These are phyloP conservation scores for Achlya flavicornis DNA, from an alignment of 2,888 invertebrate genomes.

Conservation along the genomic window DNA sequence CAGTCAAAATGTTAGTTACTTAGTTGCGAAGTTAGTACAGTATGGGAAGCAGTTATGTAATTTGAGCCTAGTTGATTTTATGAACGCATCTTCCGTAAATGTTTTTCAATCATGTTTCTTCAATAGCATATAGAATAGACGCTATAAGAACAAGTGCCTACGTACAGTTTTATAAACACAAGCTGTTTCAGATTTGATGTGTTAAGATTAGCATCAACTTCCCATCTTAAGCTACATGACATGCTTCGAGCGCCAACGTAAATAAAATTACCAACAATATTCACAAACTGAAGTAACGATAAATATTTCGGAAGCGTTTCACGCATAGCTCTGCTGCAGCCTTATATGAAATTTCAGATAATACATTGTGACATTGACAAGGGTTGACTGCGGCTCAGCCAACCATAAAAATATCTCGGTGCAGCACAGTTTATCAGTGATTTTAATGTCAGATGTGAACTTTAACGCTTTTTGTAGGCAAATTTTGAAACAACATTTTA, in stretches of 20 bases:
- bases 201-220: not conserved
- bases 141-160: too few relatives aligned
- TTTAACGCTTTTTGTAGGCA: slow-evolving; percentile 19
- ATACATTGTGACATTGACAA: slow-evolving; percentile 74
- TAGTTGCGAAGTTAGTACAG: not conserved
- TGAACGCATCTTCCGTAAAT: not conserved
- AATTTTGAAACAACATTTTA: not conserved
- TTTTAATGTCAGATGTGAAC: slow-evolving; percentile 56
- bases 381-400: slow-evolving; percentile 68
- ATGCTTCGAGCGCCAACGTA: not conserved
- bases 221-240: not conserved
- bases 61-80: not conserved
- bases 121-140: too few relatives aligned
- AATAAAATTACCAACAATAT: not conserved
- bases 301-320: slow-evolving; percentile 29
- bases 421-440: slow-evolving; percentile 65
- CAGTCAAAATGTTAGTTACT: not conserved
- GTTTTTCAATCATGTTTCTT: not conserved
- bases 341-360: slow-evolving; percentile 72
- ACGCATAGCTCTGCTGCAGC: slow-evolving; percentile 58
- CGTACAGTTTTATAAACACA: not conserved
- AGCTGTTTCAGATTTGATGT: not conserved
- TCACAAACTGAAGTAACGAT: not conserved
- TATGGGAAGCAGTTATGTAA: not conserved
- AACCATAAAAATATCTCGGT: slow-evolving; percentile 72